phyloP scores from a whole-genome alignment of 2,797 vertebrate species.

The Oreochromis mossambicus region DNA sequence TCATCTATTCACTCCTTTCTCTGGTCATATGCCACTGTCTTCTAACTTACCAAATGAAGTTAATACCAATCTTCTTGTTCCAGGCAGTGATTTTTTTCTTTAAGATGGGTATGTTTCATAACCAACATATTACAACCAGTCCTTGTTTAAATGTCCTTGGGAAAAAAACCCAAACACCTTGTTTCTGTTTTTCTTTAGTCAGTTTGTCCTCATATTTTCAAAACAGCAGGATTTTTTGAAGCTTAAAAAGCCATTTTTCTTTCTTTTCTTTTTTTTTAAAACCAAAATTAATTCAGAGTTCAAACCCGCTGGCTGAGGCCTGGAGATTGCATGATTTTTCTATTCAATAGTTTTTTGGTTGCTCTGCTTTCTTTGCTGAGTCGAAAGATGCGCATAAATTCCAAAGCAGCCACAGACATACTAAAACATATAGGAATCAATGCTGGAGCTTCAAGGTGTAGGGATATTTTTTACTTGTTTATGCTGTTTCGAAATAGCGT shows the following conservation, averaged over 20 bases:
- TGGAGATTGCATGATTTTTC: background rate
- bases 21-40: background rate
- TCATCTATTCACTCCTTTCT: background rate
- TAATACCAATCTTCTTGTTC: background rate
- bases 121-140: slow-evolving; percentile 1
- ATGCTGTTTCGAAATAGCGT: background rate
- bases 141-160: slow-evolving; percentile 11
- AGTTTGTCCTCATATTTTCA: background rate
- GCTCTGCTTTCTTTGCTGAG: background rate
- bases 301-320: background rate
- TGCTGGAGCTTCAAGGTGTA: background rate
- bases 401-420: background rate
- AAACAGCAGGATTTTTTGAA: background rate
- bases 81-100: background rate
- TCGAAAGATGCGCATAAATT: background rate
- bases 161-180: background rate
- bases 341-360: background rate
- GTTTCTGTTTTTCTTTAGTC: background rate
- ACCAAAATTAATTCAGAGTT: background rate
- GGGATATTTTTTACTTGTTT: background rate
- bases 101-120: background rate
- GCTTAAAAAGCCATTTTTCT: background rate
- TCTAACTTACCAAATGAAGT: background rate
- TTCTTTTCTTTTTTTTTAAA: background rate
- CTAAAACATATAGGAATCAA: background rate